These are phyloP conservation scores for Rhipidura dahli DNA, from an alignment of 2,113 vertebrate species.

Conservation along the genomic window DNA sequence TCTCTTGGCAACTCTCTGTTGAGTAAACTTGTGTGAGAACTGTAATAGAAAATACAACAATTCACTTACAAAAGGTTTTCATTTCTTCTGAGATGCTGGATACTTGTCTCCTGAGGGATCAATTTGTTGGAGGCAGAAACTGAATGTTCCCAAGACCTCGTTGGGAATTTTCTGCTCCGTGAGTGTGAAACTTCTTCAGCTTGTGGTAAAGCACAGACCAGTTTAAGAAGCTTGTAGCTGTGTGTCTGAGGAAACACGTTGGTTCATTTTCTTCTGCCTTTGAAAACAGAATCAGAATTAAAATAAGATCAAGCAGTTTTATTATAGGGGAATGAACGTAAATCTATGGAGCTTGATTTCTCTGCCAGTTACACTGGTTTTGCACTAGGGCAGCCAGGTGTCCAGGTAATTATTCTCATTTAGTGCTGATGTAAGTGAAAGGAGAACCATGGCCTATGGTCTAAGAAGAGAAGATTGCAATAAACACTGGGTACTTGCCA, in stretches of 20 bases:
- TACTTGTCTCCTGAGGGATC: neutral
- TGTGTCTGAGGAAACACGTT: neutral
- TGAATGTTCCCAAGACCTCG: neutral
- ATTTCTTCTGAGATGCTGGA: neutral
- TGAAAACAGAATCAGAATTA: constrained; percentile 2
- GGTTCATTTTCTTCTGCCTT: neutral
- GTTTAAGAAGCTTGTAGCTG: neutral
- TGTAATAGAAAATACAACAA: neutral
- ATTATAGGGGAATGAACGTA: neutral
- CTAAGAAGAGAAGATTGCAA: neutral
- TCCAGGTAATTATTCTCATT: neutral
- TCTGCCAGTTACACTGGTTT: neutral
- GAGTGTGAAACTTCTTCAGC: neutral
- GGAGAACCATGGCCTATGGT: neutral
- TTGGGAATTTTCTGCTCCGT: neutral
- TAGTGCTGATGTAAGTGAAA: neutral
- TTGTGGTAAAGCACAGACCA: neutral
- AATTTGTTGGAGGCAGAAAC: neutral
- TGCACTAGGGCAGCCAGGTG: neutral
- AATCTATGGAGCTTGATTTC: neutral
- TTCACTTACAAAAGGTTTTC: neutral
- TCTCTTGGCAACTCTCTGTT: neutral
- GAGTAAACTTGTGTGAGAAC: neutral
- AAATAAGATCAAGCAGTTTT: neutral
- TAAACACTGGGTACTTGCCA: neutral